Base-by-base conservation (phyloP, 2,888 invertebrate species). In the Andricus curvator region DNA sequence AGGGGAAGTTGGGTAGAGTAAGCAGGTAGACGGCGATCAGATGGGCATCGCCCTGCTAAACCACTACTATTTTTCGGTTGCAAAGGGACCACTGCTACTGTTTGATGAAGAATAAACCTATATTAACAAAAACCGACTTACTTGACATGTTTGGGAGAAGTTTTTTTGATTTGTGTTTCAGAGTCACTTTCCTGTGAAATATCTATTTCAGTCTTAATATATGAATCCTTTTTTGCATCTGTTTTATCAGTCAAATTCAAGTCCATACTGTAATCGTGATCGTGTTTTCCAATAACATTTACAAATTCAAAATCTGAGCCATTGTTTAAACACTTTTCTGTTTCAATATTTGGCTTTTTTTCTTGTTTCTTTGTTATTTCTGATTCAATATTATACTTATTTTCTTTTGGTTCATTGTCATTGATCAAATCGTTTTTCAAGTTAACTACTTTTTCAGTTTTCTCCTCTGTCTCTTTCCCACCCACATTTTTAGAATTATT, bases 261-360 rank as follows among this genome's bases (percentile, higher is more conserved):
- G 13, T 51, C 51, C n/a, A 56, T 56, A 56, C 56, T 56, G n/a
- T 56, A 56, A n/a, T 56, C 56, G n/a, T 56, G 56, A 56, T 56
- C 56, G 5, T 56, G 56, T 56, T 56, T 56, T n/a, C n/a, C 56
- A 15, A n/a, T 56, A 56, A 56, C 8, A 56, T 56, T 56, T 56
- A n/a, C 56, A 56, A n/a, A 6, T n/a, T 20, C n/a, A 56, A 56
- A 20, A n/a, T 56, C 9, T 20, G 51, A 20, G 6, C 2, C n/a
- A 56, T 56, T 56, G 6, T n/a, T 20, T n/a, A 6, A n/a, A 20
- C 8, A 9, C 15, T n/a, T 56, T n/a, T 56, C n/a, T 56, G n/a
- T n/a, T 56, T 20, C 56, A 9, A n/a, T 2, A n/a, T 6, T 56
- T 56, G n/a, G 20, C 0, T 56, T 8, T 51, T 0, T 20, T n/a